Evolutionary conservation across 1,140 invertebrate genomes (phyloP).

Genomic region (Leptopilina boulardi): DNA sequence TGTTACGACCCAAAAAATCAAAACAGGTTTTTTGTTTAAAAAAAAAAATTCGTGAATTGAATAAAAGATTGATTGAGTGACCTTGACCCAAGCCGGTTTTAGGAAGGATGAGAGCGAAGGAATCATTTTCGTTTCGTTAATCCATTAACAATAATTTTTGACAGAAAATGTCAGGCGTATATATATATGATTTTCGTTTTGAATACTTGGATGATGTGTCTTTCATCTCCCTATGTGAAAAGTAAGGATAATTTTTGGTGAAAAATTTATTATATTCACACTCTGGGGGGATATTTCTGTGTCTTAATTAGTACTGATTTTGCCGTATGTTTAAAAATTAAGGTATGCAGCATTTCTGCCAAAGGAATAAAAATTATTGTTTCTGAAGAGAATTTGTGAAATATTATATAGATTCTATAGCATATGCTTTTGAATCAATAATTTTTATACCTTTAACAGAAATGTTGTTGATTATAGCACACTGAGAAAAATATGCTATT

Average conservation of each 20-base stretch:
- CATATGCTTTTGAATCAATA: too few relatives aligned
- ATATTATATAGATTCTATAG: too few relatives aligned
- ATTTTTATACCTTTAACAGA: too few relatives aligned
- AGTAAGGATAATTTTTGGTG: not conserved
- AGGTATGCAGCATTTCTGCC: too few relatives aligned
- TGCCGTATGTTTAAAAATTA: too few relatives aligned
- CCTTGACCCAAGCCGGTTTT: constrained; percentile 13
- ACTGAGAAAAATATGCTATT: too few relatives aligned
- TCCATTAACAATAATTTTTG: constrained; percentile 4
- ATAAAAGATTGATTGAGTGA: not conserved
- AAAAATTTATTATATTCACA: constrained; percentile 1
- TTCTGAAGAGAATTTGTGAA: too few relatives aligned
- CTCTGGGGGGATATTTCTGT: not conserved
- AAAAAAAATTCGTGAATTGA: not conserved
- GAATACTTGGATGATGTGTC: constrained; percentile 17
- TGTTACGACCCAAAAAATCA: not conserved
- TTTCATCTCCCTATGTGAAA: not conserved
- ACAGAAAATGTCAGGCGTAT: constrained; percentile 20
- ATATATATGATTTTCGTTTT: constrained; percentile 10
- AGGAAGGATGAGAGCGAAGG: not conserved
- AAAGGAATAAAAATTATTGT: too few relatives aligned
- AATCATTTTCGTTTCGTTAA: constrained; percentile 1
- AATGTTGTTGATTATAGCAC: too few relatives aligned
- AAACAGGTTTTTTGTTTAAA: not conserved
- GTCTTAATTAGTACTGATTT: not conserved